phyloP scores from a whole-genome alignment of 2,797 vertebrate genomes.

The Melanotaenia maccullochi region DNA sequence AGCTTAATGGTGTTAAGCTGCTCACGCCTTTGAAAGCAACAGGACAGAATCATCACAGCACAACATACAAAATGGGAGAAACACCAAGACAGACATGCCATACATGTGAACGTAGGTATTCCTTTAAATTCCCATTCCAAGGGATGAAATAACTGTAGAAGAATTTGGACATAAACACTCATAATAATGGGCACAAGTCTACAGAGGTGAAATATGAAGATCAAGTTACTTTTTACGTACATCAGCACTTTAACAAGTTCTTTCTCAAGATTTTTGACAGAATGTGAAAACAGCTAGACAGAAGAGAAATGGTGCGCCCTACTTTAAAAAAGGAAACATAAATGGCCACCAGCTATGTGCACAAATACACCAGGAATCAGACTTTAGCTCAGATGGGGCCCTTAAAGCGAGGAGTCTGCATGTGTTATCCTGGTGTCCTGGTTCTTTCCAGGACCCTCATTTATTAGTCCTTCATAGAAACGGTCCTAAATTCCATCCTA shows the following conservation, averaged over 20 bases:
- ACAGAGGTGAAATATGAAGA: not conserved
- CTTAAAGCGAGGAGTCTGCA: not conserved
- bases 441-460: not conserved
- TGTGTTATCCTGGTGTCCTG: not conserved
- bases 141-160: too few relatives aligned
- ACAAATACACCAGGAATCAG: not conserved
- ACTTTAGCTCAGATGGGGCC: not conserved
- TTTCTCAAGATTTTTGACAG: not conserved
- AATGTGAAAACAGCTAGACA: not conserved
- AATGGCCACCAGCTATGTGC: not conserved
- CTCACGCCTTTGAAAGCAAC: not conserved
- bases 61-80: not conserved
- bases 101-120: not conserved
- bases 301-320: too few relatives aligned
- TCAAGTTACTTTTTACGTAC: not conserved
- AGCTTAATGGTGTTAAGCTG: not conserved
- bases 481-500: too few relatives aligned
- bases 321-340: not conserved
- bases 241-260: not conserved
- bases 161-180: not conserved
- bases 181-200: not conserved
- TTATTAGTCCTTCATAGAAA: too few relatives aligned
- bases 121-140: too few relatives aligned
- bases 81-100: not conserved
- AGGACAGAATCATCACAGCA: too few relatives aligned